Conservation (phyloP, 2,797 vertebrate genomes). For the Tragopan temminckii region DNA sequence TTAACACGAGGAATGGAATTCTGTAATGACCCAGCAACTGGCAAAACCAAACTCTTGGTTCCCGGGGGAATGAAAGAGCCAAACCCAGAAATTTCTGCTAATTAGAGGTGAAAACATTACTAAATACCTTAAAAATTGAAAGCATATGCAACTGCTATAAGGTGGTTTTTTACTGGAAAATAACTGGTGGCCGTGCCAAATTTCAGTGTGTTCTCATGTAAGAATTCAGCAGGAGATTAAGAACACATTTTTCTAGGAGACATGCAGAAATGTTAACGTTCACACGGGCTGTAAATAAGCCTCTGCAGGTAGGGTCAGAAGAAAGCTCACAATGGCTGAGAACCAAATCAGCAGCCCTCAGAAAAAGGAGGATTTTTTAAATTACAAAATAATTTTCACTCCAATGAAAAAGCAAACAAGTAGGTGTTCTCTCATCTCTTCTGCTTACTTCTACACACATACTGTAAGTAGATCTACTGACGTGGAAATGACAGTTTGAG, state of each 20-base stretch:
- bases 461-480: not conserved
- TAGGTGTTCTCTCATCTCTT: not conserved
- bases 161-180: conserved; percentile 76
- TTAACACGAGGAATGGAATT: conserved; percentile 15
- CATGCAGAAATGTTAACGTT: conserved; percentile 7
- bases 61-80: conserved; percentile 31
- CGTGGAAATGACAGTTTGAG: not conserved
- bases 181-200: conserved; percentile 49
- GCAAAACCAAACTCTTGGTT: conserved; percentile 11
- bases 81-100: conserved; percentile 59
- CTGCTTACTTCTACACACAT: not conserved
- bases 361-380: not conserved
- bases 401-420: not conserved
- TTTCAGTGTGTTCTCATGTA: conserved; percentile 63
- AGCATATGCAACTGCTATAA: conserved; percentile 53
- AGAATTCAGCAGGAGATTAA: conserved; percentile 69
- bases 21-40: conserved; percentile 7
- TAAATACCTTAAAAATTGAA: conserved; percentile 63
- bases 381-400: not conserved
- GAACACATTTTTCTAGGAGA: conserved; percentile 66
- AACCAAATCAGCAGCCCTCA: not conserved
- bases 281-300: not conserved
- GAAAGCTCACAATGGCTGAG: not conserved
- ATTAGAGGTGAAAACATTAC: conserved; percentile 71
- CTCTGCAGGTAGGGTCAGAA: not conserved